These are phyloP conservation scores for Otolemur crassicaudatus DNA, from an alignment of 2,797 vertebrate species.

Conservation along the genomic window DNA sequence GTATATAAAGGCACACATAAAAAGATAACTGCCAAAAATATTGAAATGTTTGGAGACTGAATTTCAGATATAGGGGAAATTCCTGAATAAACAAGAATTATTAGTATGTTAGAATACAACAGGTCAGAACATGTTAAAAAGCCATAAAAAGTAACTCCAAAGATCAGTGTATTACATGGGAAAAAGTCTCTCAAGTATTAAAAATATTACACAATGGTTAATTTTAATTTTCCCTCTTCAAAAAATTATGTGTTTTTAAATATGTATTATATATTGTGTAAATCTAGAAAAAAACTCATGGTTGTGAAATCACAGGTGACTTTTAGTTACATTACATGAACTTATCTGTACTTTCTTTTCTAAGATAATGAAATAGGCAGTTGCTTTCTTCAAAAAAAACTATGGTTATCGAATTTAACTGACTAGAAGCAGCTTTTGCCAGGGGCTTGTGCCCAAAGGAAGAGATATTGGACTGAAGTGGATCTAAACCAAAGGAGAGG, in stretches of 20 bases:
- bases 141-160: conserved; percentile 11
- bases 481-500: too few species aligned
- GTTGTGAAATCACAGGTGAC: not conserved
- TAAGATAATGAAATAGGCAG: not conserved
- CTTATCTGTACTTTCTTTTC: not conserved
- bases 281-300: not conserved
- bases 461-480: too few species aligned
- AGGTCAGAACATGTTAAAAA: not conserved
- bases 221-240: not conserved
- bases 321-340: conserved; percentile 1
- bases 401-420: too few species aligned
- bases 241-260: conserved; percentile 34
- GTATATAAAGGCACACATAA: conserved; percentile 3
- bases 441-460: too few species aligned
- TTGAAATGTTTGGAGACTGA: not conserved
- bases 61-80: not conserved
- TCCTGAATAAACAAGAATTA: not conserved
- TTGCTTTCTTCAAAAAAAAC: not conserved
- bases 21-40: not conserved
- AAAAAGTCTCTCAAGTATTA: not conserved
- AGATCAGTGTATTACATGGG: not conserved
- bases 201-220: not conserved
- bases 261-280: not conserved
- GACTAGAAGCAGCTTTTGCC: too few species aligned
- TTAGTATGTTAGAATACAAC: not conserved